Evolutionary conservation across 2,113 vertebrate species (phyloP), one percentile per base, ranked within the genome.

Genomic region (Anguilla japonica): DNA sequence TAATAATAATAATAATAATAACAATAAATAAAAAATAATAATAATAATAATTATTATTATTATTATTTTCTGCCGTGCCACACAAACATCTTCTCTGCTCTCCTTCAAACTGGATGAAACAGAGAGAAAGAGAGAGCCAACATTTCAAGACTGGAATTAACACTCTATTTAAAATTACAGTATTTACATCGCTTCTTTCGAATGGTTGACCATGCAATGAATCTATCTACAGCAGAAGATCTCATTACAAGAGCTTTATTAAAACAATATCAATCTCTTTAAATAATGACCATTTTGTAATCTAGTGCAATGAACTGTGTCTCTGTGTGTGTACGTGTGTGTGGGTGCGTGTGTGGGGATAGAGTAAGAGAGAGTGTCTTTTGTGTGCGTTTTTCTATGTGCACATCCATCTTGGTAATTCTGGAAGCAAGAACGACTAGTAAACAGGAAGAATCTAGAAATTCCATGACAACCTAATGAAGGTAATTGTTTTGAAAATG

Each of bases 221-320:
- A 56, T 86, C 46, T 53, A 8, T 43, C 78, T 40, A 41, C 46
- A 57, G 84, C 26, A 82, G 34, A 67, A 34, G 26, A 50, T 83
- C 79, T 57, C 84, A 71, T 83, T 85, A 85, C 60, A 80, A 82
- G 29, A 29, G 43, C 53, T 84, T 82, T 88, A 84, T 81, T 89
- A 87, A 29, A 85, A 29, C 40, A 81, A 41, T 29, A 82, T 63
- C 18, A 86, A 60, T 86, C 20, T 29, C 53, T 71, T 84, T 50
- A 81, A 79, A 67, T 56, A 87, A 83, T 57, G n/a, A 39, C 20
- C 14, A 83, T 83, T 80, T 34, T 41, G 13, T 41, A 41, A 80
- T 41, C 40, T 41, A 41, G 20, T 75, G 78, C 60, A 6, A 41
- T 67, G n/a, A 43, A 41, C 29, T 53, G 82, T 83, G 85, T 83